phyloP scores from a whole-genome alignment of 1,140 invertebrate genomes.

The Saccostrea glomerata region DNA sequence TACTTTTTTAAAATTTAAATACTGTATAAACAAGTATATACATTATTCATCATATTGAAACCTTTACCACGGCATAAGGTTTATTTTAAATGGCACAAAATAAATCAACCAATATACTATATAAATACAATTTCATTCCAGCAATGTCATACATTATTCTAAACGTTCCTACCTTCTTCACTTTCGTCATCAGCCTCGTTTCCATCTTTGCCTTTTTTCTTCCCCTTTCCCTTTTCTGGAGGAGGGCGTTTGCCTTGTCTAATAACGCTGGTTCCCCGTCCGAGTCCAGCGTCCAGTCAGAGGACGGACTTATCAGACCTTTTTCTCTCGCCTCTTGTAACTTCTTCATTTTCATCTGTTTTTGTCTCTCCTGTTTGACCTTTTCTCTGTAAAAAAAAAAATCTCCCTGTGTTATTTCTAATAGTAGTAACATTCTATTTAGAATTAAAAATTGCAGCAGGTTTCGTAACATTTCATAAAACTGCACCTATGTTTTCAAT shows the following conservation, averaged over 20 bases:
- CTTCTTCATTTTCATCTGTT: slow-evolving; percentile 51
- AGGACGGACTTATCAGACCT: slow-evolving; percentile 62
- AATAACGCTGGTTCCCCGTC: slow-evolving; percentile 62
- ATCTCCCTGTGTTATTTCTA: background rate
- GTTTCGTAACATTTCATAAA: no score
- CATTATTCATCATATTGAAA: no score
- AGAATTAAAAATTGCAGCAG: no score
- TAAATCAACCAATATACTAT: no score
- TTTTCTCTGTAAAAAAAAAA: slow-evolving; percentile 33
- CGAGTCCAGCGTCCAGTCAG: slow-evolving; percentile 65
- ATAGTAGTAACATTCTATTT: no score
- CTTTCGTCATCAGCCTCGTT: slow-evolving; percentile 74
- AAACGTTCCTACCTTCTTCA: slow-evolving; percentile 66
- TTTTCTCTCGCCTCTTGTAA: slow-evolving; percentile 62
- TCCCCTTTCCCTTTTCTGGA: slow-evolving; percentile 44
- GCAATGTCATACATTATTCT: no score
- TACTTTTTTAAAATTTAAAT: no score
- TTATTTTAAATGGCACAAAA: no score
- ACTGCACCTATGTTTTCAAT: no score
- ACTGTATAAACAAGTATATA: no score
- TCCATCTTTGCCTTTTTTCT: slow-evolving; percentile 66
- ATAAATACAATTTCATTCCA: no score
- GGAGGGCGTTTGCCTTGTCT: slow-evolving; percentile 62
- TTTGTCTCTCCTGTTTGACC: slow-evolving; percentile 45
- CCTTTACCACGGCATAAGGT: no score